Percentiles rank a stretch among this genome's conserved stretches.
phyloP scores from a whole-genome alignment of 2,113 vertebrate genomes.

The Podilymbus podiceps region DNA sequence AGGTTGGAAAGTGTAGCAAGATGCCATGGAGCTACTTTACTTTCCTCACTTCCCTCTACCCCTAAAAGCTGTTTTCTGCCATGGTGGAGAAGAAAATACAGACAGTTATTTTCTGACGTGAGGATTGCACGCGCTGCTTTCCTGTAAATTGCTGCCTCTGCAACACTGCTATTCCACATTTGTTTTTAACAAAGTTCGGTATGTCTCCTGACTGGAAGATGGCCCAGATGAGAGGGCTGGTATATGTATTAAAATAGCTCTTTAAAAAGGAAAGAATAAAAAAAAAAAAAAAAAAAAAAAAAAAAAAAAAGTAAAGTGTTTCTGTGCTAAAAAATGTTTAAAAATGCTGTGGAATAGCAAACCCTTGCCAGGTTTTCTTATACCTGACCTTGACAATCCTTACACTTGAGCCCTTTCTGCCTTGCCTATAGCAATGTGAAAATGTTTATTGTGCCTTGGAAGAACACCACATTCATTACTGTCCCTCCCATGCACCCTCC shows the following conservation, averaged over 20 bases:
- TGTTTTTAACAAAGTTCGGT: not conserved
- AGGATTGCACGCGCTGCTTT: not conserved
- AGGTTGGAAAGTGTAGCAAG: not conserved
- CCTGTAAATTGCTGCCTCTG: not conserved
- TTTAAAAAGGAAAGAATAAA: not conserved
- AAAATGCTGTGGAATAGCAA: not conserved
- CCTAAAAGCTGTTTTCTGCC: not conserved
- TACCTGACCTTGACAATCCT: conserved; percentile 34
- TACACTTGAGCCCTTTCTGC: not conserved
- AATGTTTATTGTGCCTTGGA: conserved; percentile 48
- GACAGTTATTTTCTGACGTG: not conserved
- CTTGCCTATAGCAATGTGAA: conserved; percentile 47
- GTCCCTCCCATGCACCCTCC: not conserved
- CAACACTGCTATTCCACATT: rapidly evolving
- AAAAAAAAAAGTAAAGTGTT: not conserved
- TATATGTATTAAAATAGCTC: not conserved
- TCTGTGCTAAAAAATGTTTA: not conserved
- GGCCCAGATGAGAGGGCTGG: not conserved
- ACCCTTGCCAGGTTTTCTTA: not conserved
- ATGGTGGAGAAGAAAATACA: not conserved
- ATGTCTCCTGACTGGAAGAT: not conserved
- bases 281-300: not conserved
- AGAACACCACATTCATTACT: conserved; percentile 49
- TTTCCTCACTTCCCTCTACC: not conserved
- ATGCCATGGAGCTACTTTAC: not conserved